Base-by-base conservation (phyloP, 2,888 invertebrate genomes). In the Luperina testacea region DNA sequence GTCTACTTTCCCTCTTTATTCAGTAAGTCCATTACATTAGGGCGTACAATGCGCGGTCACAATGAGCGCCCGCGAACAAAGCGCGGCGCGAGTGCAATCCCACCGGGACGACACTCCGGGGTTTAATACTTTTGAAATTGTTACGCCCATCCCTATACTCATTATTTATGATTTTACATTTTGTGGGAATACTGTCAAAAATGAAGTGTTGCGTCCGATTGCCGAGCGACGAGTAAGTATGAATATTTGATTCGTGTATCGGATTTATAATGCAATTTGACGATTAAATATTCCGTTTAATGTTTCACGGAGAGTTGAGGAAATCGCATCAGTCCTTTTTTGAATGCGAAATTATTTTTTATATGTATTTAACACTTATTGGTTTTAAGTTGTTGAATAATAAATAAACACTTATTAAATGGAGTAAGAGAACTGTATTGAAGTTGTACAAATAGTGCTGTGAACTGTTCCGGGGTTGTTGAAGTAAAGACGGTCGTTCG, bases 1-100 rank as follows among this genome's bases (percentile, higher is more conserved):
- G 76, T 76, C 71, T 85, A 84, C 87, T 87, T 65, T 63, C 61
- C 57, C 48, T 75, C 72, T 67, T 72, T 77, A 80, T 87, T 80
- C 63, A 74, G 87, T 74, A 71, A 84, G 57, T 90, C 78, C 87
- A 89, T 89, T 89, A 89, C 89, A 89, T 89, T 89, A 89, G 80
- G 64, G 77, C 75, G 72, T 42, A 85, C 83, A 89, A 85, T 88
- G 75, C 86, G 86, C 82, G 76, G 77, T 71, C 78, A 87, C 90
- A 85, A 83, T 76, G 83, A 78, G 69, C 73, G 57, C 61, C 65
- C 78, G 86, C 77, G 74, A 74, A 86, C 88, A 87, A 81, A 84
- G 88, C 78, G 74, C 68, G 42, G 24, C 27, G 70, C 86, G 70
- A 81, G 69, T 87, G 84, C 85, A 75, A 17, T 59, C 17, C 84